Conservation (phyloP, 1,140 invertebrate species). For the Psilanteris sp. region DNA sequence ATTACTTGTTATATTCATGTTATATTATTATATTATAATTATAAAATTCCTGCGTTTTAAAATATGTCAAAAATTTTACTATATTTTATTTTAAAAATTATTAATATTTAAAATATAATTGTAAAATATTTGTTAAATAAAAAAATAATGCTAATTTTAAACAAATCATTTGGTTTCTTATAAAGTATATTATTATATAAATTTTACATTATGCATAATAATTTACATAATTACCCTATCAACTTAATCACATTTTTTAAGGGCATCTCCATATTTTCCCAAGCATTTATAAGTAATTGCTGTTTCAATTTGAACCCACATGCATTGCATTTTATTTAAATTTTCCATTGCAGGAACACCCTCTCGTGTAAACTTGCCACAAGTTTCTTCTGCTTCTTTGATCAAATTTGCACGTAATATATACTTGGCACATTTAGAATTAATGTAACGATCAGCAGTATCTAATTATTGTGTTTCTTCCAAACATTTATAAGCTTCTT, state of each 20-base stretch:
- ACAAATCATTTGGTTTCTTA: no score
- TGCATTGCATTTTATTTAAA: conserved; percentile 99
- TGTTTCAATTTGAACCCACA: conserved; percentile 99
- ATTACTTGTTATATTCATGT: no score
- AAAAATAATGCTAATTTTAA: no score
- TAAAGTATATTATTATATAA: no score
- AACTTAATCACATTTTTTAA: conserved; percentile 99
- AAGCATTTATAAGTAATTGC: conserved; percentile 93
- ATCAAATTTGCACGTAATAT: conserved; percentile 96
- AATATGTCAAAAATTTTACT: no score
- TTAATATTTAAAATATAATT: no score
- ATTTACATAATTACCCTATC: conserved; percentile 86
- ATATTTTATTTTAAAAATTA: no score
- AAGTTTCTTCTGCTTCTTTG: conserved; percentile 97
- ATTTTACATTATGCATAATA: no score
- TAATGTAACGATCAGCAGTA: conserved; percentile 99
- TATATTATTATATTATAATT: no score
- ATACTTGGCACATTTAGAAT: conserved; percentile 99
- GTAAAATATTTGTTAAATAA: no score
- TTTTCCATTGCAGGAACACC: conserved; percentile 97
- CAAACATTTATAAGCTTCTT: conserved; percentile 94
- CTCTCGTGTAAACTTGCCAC: conserved; percentile 97
- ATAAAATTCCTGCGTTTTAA: no score
- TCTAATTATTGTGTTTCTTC: conserved; percentile 98
- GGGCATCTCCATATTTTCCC: conserved; percentile 94